Conservation (phyloP, 2,797 vertebrate species). For the Hypotaenidia okinawae region DNA sequence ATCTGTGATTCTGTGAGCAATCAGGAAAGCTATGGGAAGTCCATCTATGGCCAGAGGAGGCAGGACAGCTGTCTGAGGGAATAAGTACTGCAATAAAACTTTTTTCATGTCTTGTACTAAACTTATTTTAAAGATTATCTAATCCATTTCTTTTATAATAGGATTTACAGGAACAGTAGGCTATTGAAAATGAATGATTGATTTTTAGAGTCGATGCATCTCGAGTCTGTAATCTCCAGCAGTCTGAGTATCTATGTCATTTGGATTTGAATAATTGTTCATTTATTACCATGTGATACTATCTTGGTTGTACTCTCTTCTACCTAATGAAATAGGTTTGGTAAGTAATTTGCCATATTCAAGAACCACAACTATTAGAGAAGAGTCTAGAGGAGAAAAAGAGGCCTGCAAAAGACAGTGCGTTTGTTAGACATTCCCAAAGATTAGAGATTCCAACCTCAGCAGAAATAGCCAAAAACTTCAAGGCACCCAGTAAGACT, state of each 20-base stretch:
- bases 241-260: not conserved
- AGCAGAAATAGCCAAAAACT: not conserved
- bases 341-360: not conserved
- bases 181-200: not conserved
- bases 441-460: not conserved
- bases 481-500: not conserved
- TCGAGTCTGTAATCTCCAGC: not conserved
- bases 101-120: not conserved
- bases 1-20: not conserved
- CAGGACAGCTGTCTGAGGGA: not conserved
- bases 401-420: not conserved
- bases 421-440: not conserved
- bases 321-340: not conserved
- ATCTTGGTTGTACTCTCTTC: not conserved
- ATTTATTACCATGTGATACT: not conserved
- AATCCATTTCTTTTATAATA: not conserved
- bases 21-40: not conserved
- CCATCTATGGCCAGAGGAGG: not conserved
- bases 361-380: not conserved
- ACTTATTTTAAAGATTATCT: not conserved
- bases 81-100: not conserved
- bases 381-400: not conserved
- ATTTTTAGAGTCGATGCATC: not conserved
- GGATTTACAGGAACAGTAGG: not conserved
- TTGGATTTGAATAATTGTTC: not conserved